Percentiles rank a stretch among this genome's conserved stretches.
phyloP scores from a whole-genome alignment of 2,113 vertebrate genomes.

The Osmerus mordax region DNA sequence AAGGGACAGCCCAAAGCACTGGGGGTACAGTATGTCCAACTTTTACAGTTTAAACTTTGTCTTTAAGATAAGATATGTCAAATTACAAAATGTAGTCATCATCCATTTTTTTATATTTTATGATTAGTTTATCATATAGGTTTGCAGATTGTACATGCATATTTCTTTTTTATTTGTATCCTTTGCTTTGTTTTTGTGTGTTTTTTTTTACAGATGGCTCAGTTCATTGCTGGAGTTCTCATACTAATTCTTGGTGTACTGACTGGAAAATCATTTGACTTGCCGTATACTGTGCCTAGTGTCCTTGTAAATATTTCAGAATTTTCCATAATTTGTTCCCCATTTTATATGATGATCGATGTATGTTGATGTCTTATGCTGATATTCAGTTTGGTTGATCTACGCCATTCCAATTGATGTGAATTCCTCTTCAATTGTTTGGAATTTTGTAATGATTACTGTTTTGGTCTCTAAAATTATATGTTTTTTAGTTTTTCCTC shows the following conservation, averaged over 20 bases:
- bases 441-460: not conserved
- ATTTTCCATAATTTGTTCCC: not conserved
- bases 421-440: not conserved
- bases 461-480: not conserved
- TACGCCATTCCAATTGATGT: no score
- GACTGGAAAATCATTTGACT: no score
- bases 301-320: slow-evolving; percentile 54
- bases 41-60: not conserved
- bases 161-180: no score
- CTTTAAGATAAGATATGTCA: no score
- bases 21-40: slow-evolving; percentile 52
- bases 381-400: no score
- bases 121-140: no score
- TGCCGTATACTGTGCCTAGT: slow-evolving; percentile 26
- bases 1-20: slow-evolving; percentile 66
- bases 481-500: slow-evolving; percentile 58
- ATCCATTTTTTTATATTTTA: no score
- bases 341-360: not conserved
- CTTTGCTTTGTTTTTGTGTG: no score
- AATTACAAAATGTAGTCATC: no score
- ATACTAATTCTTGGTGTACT: slow-evolving; percentile 48
- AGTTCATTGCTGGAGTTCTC: slow-evolving; percentile 57
- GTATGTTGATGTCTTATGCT: not conserved
- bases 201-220: slow-evolving; percentile 54
- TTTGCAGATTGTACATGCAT: no score